A percentile compares a stretch with the other conserved stretches of the same genome.
These are phyloP conservation scores for Drosophila anomelani DNA, from an alignment of 2,888 invertebrate species.

Conservation along the genomic window DNA sequence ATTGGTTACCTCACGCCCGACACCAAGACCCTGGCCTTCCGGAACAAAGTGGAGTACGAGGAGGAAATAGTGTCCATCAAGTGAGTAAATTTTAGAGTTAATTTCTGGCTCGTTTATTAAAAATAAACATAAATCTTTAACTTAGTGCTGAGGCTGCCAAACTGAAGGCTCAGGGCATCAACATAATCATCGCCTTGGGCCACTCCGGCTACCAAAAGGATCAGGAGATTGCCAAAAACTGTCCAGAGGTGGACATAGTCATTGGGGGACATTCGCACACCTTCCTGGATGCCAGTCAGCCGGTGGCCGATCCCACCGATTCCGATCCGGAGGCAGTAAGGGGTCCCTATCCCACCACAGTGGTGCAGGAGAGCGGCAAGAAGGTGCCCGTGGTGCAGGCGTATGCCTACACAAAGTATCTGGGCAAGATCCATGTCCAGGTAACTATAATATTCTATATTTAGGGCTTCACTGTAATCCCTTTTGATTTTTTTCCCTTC, in stretches of 20 bases:
- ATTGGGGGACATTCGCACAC: constrained; percentile 97
- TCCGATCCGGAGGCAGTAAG: constrained; percentile 61
- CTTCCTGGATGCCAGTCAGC: constrained; percentile 91
- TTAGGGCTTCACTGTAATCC: neutral
- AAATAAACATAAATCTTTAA: neutral
- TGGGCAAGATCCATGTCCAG: constrained; percentile 90
- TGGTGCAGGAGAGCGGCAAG: constrained; percentile 89
- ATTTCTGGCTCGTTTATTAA: neutral
- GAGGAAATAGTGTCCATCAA: constrained; percentile 90
- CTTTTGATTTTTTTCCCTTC: neutral
- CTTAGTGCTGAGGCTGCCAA: constrained; percentile 87
- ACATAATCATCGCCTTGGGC: constrained; percentile 94
- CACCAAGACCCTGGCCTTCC: constrained; percentile 87
- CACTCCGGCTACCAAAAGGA: constrained; percentile 94
- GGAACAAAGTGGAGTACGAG: constrained; percentile 86
- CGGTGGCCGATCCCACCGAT: constrained; percentile 60
- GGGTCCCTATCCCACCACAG: constrained; percentile 91
- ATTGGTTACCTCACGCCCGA: constrained; percentile 95
- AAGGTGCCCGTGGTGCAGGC: constrained; percentile 94
- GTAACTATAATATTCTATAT: constrained; percentile 48
- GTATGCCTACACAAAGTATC: constrained; percentile 95
- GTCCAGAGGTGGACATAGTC: constrained; percentile 93
- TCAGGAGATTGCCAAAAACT: constrained; percentile 90
- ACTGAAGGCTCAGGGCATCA: constrained; percentile 88
- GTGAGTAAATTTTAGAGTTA: constrained; percentile 55